Evolutionary conservation across 2,888 invertebrate species (phyloP), one percentile per base, ranked within the genome.

Genomic region (Spodoptera picta): DNA sequence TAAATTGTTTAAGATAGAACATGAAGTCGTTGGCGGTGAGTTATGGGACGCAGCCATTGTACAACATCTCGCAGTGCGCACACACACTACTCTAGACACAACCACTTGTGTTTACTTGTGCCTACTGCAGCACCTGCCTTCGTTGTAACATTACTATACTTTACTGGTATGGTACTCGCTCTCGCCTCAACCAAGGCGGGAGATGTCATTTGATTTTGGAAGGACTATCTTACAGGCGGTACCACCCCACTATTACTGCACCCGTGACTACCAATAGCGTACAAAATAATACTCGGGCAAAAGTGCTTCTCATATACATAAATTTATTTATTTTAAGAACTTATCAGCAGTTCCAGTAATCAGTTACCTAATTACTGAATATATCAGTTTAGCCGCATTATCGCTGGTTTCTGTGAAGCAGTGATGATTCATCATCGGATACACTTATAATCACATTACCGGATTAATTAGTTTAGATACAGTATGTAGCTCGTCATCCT

Each of bases 1-100:
- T 87, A 85, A 87, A 87, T 87, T 85, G 86, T 88, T 84, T 82
- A 81, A 86, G 85, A 85, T 85, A 84, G 75, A 82, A 81, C 81
- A 77, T 79, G 65, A 80, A 80, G 79, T 80, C 67, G 73, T 75
- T 82, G 66, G 65, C 67, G 62, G 60, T 83, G 86, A 85, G 80
- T 85, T 83, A 86, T 81, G 77, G 80, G 74, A 55, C 61, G 60
- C 62, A 41, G 66, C 61, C 57, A 56, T 63, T 69, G 66, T 71
- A 52, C 42, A 55, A 52, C 42, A 55, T 43, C 61, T 53, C n/a
- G 55, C 46, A 49, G 67, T 55, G 63, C 56, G 14, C 14, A 7
- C 44, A 6, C 44, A n/a, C 45, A 9, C 6, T 14, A 14, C 14
- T 19, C 45, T 4, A 9, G 9, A 9, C 36, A 36, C 36, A 36